Base-by-base conservation (phyloP, 2,797 vertebrate genomes). In the Lutjanus campechanus region DNA sequence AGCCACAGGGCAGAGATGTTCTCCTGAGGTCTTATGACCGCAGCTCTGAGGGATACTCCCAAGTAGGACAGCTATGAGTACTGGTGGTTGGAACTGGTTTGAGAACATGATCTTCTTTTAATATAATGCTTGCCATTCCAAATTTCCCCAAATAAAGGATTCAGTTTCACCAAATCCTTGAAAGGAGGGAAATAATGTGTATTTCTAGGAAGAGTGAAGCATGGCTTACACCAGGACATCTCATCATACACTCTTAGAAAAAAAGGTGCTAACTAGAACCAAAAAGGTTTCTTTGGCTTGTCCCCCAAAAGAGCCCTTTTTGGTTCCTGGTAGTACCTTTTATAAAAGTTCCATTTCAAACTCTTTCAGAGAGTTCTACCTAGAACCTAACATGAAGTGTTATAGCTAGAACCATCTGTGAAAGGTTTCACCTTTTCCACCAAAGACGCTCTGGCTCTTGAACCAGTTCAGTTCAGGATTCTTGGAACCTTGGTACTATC, bases 41-140 rank as follows among this genome's bases (percentile, higher is more conserved):
- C 78, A 85, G 83, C 84, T 90, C 81, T 9, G 69, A 82, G 69
- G 81, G 86, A 93, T 86, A 90, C 85, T 93, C 89, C 91, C 82
- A 88, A 85, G 82, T 79, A 73, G 86, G 83, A 85, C 60, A 54
- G 75, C 79, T 77, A 25, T 84, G 88, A 89, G 85, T 82, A 82
- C 76, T 72, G 81, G 90, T 56, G 88, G 89, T 89, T 84, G 69
- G 82, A 85, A 67, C 73, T 85, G 84, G 81, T 91, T 92, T 84
- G 80, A 93, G 87, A 89, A 85, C 81, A 87, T 86, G 64, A 91
- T 81, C 70, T 79, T 85, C 77, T 85, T 92, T 91, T 88, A 89
- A 90, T 85, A 83, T 81, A 72, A 85, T 77, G 77, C 41, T 83
- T 81, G 55, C 79, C 56, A 78, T 89, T 91, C 71, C 67, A 87